These are phyloP conservation scores for Anastatus disparis DNA, from an alignment of 1,140 invertebrate species.

Conservation along the genomic window DNA sequence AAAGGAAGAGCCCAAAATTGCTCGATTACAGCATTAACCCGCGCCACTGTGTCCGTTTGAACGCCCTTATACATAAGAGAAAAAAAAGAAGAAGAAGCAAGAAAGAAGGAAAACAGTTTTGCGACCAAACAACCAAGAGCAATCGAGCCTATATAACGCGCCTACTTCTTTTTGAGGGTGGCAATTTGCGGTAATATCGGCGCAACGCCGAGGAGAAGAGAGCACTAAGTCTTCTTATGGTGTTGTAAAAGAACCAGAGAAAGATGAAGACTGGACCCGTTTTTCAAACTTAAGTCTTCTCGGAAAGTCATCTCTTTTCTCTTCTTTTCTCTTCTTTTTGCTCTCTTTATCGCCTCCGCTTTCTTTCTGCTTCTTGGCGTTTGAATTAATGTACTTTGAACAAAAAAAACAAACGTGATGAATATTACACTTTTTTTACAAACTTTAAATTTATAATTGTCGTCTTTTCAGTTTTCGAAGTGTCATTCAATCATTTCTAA, in stretches of 20 bases:
- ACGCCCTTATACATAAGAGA: too few species aligned
- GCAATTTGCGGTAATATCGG: constrained; percentile 68
- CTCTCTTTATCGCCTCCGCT: not conserved
- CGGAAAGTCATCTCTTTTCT: constrained; percentile 31
- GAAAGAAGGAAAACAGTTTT: too few species aligned
- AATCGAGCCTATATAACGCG: not conserved
- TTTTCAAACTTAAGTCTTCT: constrained; percentile 44
- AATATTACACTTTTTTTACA: too few species aligned
- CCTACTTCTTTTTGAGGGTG: constrained; percentile 62
- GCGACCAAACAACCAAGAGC: constrained; percentile 19
- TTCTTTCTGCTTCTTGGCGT: too few species aligned
- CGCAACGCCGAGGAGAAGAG: constrained; percentile 64
- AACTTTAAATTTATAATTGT: too few species aligned
- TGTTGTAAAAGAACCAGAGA: too few species aligned
- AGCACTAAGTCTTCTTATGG: too few species aligned
- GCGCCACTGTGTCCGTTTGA: not conserved
- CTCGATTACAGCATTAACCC: constrained; percentile 62
- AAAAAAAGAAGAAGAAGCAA: too few species aligned
- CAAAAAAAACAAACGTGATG: too few species aligned
- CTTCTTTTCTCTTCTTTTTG: not conserved
- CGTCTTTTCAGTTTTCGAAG: too few species aligned
- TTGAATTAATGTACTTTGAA: too few species aligned
- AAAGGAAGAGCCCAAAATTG: constrained; percentile 59
- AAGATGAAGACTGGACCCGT: not conserved
- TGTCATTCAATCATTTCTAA: too few species aligned